phyloP scores from a whole-genome alignment of 2,113 vertebrate species.

The Porphyrio hochstetteri region DNA sequence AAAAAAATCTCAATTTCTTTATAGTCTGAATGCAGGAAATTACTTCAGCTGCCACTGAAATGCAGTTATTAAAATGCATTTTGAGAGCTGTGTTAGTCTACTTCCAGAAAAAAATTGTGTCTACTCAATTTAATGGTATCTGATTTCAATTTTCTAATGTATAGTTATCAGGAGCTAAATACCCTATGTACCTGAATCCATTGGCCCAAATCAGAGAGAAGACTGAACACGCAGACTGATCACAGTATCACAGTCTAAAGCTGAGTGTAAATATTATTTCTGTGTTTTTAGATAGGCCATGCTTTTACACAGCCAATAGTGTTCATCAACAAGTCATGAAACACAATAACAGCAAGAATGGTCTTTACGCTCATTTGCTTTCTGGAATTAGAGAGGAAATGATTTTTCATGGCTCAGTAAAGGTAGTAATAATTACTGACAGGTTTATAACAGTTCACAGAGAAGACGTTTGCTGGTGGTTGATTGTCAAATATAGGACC shows the following conservation, averaged over 20 bases:
- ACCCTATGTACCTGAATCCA: neutral
- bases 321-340: neutral
- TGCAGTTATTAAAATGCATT: neutral
- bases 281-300: neutral
- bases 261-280: neutral
- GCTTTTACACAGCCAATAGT: neutral
- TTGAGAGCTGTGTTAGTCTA: neutral
- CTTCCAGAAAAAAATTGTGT: neutral
- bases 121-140: neutral
- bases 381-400: slow-evolving; percentile 53
- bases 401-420: slow-evolving; percentile 58
- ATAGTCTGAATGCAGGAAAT: neutral
- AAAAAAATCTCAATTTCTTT: neutral
- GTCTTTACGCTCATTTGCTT: slow-evolving; percentile 37
- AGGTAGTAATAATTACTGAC: slow-evolving; percentile 38
- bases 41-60: neutral
- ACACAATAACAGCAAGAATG: neutral
- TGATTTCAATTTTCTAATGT: neutral
- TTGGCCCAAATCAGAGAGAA: neutral
- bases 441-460: slow-evolving; percentile 7
- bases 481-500: neutral
- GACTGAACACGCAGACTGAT: neutral
- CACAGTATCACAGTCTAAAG: neutral
- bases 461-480: neutral
- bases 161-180: neutral